Conservation (phyloP, 2,797 vertebrate genomes). For the Sphaeramia orbicularis region DNA sequence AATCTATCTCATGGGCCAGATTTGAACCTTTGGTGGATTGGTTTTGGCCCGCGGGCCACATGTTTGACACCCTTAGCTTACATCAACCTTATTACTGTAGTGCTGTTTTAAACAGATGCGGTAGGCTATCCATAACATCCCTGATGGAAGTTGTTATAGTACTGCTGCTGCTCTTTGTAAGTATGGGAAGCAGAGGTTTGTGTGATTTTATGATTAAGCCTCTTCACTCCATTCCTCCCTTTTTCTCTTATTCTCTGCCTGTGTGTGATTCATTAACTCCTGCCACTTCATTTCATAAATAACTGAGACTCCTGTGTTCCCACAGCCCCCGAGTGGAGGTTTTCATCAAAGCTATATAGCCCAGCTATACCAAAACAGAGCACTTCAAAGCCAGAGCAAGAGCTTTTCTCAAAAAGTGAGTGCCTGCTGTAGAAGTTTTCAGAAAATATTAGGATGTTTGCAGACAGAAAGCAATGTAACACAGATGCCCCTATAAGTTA, state of each 20-base stretch:
- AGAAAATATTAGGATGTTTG: slow-evolving; percentile 51
- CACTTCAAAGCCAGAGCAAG: slow-evolving; percentile 51
- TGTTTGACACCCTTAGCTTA: too few relatives aligned
- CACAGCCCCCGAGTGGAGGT: slow-evolving; percentile 33
- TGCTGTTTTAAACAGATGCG: not conserved
- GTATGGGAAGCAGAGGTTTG: slow-evolving; percentile 9
- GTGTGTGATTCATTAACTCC: slow-evolving; percentile 54
- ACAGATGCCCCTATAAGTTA: slow-evolving; percentile 35
- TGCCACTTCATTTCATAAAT: slow-evolving; percentile 59
- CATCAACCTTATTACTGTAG: slow-evolving; percentile 3
- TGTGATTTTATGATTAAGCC: not conserved
- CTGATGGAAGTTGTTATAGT: slow-evolving; percentile 20
- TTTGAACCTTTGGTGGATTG: too few relatives aligned
- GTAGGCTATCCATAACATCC: not conserved
- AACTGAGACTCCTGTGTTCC: slow-evolving; percentile 38
- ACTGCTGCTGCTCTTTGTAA: not conserved
- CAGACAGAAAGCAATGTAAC: slow-evolving; percentile 33
- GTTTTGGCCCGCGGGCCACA: too few relatives aligned
- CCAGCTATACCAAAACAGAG: slow-evolving; percentile 41
- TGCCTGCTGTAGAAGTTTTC: slow-evolving; percentile 10
- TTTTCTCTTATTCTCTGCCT: not conserved
- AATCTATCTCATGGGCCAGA: too few relatives aligned
- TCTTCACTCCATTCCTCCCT: not conserved
- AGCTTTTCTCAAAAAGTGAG: slow-evolving; percentile 35
- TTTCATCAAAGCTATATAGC: slow-evolving; percentile 53